Evolutionary conservation across 92 coral and sea anemone species (phyloP).

Genomic region (Porites lobata): DNA sequence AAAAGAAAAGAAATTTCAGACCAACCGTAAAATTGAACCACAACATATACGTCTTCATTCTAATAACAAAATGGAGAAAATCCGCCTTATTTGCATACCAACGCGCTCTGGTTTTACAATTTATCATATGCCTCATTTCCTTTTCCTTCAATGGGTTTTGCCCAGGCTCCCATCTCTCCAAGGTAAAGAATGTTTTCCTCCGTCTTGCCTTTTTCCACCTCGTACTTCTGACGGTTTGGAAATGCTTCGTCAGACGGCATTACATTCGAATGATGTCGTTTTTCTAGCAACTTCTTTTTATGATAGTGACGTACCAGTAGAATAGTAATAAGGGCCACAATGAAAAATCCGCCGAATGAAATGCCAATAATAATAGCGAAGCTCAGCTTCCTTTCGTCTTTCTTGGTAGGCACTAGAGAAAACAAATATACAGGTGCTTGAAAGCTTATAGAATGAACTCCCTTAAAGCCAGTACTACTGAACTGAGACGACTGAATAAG

Average conservation of each 20-base stretch:
- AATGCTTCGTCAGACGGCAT: conserved; percentile 17
- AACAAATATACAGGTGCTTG: no score
- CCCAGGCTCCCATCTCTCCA: not conserved
- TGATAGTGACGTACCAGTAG: not conserved
- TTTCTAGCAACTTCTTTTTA: not conserved
- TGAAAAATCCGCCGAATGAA: conserved; percentile 1
- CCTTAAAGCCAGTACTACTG: no score
- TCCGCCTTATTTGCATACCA: no score
- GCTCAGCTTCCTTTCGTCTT: not conserved
- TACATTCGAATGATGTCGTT: not conserved
- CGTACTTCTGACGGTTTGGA: not conserved
- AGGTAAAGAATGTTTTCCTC: not conserved
- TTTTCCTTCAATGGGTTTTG: not conserved
- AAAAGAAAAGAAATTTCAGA: no score
- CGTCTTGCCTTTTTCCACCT: not conserved
- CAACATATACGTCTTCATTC: no score
- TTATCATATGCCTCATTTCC: not conserved
- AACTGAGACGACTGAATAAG: no score
- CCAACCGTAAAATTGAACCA: no score
- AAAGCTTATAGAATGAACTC: no score
- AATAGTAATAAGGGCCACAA: not conserved
- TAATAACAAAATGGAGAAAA: no score
- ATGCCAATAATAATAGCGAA: conserved; percentile 17
- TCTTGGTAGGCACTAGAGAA: not conserved
- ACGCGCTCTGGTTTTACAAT: not conserved